Percentiles rank a stretch among this genome's conserved stretches.
Evolutionary conservation across 2,888 invertebrate species (phyloP).

Genomic region (Erannis defoliaria): DNA sequence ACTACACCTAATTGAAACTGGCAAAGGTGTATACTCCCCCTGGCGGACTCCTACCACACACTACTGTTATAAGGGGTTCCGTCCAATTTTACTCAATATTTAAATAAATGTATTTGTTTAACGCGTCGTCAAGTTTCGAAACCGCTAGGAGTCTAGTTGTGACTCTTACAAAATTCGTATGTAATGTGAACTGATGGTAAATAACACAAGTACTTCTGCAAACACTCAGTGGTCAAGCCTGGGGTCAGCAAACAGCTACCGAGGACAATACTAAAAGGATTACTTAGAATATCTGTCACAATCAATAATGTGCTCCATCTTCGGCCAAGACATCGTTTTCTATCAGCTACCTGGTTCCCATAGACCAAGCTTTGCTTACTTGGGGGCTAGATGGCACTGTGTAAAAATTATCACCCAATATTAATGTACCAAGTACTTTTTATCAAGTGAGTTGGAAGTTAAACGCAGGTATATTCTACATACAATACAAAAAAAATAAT

Average conservation of each 20-base stretch:
- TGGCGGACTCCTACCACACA: no score
- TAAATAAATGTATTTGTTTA: constrained; percentile 67
- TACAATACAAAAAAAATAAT: no score
- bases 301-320: constrained; percentile 17
- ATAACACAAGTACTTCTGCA: constrained; percentile 45
- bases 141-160: constrained; percentile 31
- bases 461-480: no score
- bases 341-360: not conserved
- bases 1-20: no score
- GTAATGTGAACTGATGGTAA: constrained; percentile 52
- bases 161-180: constrained; percentile 59
- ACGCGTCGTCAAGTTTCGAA: constrained; percentile 50
- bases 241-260: constrained; percentile 45
- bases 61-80: not conserved
- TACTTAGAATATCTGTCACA: constrained; percentile 28
- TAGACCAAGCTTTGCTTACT: no score
- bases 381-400: no score
- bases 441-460: no score
- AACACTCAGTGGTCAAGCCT: constrained; percentile 42
- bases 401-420: no score
- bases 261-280: constrained; percentile 45
- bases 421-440: no score
- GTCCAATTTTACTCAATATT: constrained; percentile 63
- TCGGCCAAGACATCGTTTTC: not conserved
- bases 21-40: no score